Base-by-base conservation (phyloP, 2,888 invertebrate genomes). In the Hypselothyrea guttata region DNA sequence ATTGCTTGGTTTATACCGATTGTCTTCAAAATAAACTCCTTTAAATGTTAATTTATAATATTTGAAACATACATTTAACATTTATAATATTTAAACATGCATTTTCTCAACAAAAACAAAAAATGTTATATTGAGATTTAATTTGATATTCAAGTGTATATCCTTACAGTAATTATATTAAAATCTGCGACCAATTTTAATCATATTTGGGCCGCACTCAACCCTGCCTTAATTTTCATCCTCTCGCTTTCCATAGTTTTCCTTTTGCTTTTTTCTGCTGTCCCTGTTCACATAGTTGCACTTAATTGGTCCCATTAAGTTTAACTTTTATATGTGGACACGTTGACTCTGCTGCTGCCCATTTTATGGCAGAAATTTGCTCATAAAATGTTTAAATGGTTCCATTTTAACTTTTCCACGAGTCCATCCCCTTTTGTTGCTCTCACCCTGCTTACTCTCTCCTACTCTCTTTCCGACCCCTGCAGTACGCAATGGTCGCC, bases 401-500 rank as follows among this genome's bases (percentile, higher is more conserved):
- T 73, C 42, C 69, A 64, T 57, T 84, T 65, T 11, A 56, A 69
- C 27, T 58, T 75, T 54, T 57, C 57, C 5, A 31, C 40, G 18
- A 7, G 15, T 13, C 22, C 33, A 18, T 12, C 40, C 7, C 33
- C 18, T 2, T 31, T 16, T 11, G 8, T 16, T 15, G 18, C 7
- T 46, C 9, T 40, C 15, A 9, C 18, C 45, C 12, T 38, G 11
- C 11, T 11, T 40, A 7, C 9, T 42, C n/a, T n/a, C n/a, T n/a
- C n/a, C n/a, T n/a, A n/a, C n/a, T n/a, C n/a, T n/a, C n/a, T n/a
- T n/a, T n/a, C n/a, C n/a, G n/a, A n/a, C 45, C 51, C 31, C 56
- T 54, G 38, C 61, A 90, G 90, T 88, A 40, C 88, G 85, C 55
- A 84, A 73, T 55, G 90, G 89, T 22, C 84, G 86, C 13, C 76